A percentile compares a stretch with the other conserved stretches of the same genome.
Conservation (phyloP, 1,140 invertebrate species). For the Sinella curviseta region DNA sequence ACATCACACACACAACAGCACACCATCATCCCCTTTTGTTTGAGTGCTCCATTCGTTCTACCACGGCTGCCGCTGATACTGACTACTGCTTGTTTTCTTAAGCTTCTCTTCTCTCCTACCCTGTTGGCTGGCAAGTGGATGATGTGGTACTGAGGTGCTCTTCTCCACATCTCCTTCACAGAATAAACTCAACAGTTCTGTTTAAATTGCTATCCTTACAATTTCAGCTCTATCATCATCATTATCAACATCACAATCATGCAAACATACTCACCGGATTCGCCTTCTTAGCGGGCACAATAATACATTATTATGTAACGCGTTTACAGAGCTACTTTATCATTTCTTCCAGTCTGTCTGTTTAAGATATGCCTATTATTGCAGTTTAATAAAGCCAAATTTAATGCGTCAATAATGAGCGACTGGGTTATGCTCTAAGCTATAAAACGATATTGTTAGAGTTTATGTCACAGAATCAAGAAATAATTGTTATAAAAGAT, state of each 20-base stretch:
- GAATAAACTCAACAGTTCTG: neutral
- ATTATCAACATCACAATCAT: neutral
- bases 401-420: no score
- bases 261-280: neutral
- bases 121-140: slow-evolving; percentile 1
- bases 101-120: neutral
- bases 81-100: neutral
- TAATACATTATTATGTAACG: neutral
- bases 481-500: no score
- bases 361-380: no score
- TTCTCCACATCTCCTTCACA: neutral
- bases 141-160: neutral
- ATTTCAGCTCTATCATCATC: neutral
- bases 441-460: no score
- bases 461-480: no score
- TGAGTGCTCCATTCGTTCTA: neutral
- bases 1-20: neutral
- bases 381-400: no score
- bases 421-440: no score
- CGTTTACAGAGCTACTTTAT: no score
- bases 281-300: neutral
- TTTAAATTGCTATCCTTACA: neutral
- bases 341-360: no score
- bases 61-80: neutral
- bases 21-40: neutral